Percentiles rank a stretch among this genome's conserved stretches.
Evolutionary conservation across 2,113 vertebrate species (phyloP).

Genomic region (Ascaphus truei): DNA sequence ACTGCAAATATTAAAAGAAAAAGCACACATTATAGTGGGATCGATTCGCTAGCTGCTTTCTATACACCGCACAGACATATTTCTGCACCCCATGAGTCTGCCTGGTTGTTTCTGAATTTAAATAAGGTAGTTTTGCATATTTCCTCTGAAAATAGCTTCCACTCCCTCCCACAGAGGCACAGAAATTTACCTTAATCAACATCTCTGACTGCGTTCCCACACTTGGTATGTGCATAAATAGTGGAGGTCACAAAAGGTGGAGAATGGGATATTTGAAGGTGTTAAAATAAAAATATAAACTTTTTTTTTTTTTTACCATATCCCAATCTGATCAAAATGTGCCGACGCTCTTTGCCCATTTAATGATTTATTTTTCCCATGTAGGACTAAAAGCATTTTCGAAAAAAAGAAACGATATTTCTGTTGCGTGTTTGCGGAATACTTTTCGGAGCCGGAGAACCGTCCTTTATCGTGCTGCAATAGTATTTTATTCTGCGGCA

Average conservation of each 20-base stretch:
- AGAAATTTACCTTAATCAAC: conserved; percentile 38
- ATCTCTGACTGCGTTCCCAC: conserved; percentile 35
- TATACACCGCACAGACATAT: not conserved
- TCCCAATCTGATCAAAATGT: conserved; percentile 20
- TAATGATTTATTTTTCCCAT: not conserved
- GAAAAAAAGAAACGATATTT: not conserved
- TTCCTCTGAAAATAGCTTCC: conserved; percentile 36
- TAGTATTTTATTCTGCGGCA: conserved; percentile 11
- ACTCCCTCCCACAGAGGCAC: conserved; percentile 27
- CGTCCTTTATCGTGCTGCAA: conserved; percentile 1
- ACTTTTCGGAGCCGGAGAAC: not conserved
- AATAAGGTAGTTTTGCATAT: conserved; percentile 35
- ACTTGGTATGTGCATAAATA: conserved; percentile 37
- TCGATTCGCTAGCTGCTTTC: not conserved
- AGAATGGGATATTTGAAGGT: conserved; percentile 21
- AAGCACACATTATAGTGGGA: not conserved
- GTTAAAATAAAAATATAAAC: conserved; percentile 17
- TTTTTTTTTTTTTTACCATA: not conserved
- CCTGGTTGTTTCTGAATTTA: conserved; percentile 26
- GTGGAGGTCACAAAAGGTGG: conserved; percentile 23
- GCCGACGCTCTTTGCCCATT: not conserved
- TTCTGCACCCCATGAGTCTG: conserved; percentile 7
- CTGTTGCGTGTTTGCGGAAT: not conserved
- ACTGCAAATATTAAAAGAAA: not conserved
- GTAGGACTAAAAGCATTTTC: not conserved